Evolutionary conservation across 1,140 invertebrate species (phyloP), one percentile per base, ranked within the genome.

Genomic region (Zaprionus inermis): DNA sequence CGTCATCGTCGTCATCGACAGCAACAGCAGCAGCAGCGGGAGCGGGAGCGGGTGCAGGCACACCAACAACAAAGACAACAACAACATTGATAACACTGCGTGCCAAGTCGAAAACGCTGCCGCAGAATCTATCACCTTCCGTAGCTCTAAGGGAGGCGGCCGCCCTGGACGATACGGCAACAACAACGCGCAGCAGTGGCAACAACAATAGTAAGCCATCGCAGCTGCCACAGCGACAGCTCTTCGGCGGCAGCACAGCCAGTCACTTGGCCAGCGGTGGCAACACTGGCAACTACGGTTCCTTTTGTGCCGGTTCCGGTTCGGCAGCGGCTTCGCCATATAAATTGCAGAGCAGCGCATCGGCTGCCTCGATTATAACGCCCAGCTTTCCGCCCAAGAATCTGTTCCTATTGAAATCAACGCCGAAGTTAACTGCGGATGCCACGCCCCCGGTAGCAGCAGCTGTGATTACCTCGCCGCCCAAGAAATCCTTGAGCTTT

Each of bases 61-160:
- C 61, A 49, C 30, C 92, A 92, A 77, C 91, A 52, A 54, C 41
- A 71, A 82, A 90, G 49, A 91, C 93, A 60, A 93, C 93, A 9
- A 92, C 93, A 44, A 92, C 93, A 44, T 78, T 90, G 54, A 91
- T 93, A 56, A 92, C 93, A 34, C 79, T 90, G 30, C 94, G 93
- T 74, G 93, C 93, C 63, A 94, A 94, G 86, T 93, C 94, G 20
- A 94, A 94, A 88, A 94, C 94, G 5, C 86, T 94, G 55, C 94
- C 94, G 52, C 93, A 94, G 79, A 94, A 94, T 90, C 81, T 94
- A 36, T 89, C 91, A 41, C 83, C 91, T 12, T 86, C 91, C 75
- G 72, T 89, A 67, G 81, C 68, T 6, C 34, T 91, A 52, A 81
- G 88, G 55, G 86, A 90, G 63, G 82, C 76, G 24, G 79, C 91